A percentile compares a stretch with the other conserved stretches of the same genome.
phyloP scores from a whole-genome alignment of 2,888 invertebrate species.

The Acronicta alni region DNA sequence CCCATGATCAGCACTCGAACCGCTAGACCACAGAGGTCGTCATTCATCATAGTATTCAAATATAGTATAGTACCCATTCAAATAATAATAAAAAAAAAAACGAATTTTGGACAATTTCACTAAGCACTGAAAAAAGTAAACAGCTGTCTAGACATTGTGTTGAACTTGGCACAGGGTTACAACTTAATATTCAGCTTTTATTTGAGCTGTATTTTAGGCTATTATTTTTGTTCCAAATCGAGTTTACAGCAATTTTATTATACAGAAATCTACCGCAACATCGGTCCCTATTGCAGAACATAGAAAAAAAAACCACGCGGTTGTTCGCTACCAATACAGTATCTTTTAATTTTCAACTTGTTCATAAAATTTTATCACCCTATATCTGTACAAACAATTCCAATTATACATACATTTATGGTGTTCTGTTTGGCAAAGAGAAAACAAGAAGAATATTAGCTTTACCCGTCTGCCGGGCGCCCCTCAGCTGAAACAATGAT shows the following conservation, averaged over 20 bases:
- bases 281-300: constrained; percentile 2
- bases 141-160: no score
- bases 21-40: no score
- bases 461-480: constrained; percentile 80
- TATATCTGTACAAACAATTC: constrained; percentile 65
- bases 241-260: neutral
- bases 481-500: constrained; percentile 83
- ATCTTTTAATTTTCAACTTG: constrained; percentile 44
- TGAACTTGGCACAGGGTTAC: no score
- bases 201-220: no score
- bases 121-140: no score
- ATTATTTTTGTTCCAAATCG: neutral
- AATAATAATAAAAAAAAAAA: no score
- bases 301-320: constrained; percentile 9
- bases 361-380: constrained; percentile 59
- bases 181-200: no score
- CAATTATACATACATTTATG: constrained; percentile 76
- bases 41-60: no score
- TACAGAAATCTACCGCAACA: neutral
- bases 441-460: constrained; percentile 79
- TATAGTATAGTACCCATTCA: no score
- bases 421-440: constrained; percentile 65
- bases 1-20: no score
- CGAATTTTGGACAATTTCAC: no score
- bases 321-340: constrained; percentile 22